A percentile compares a stretch with the other conserved stretches of the same genome.
Conservation (phyloP, 2,888 invertebrate species). For the Idaea straminata region DNA sequence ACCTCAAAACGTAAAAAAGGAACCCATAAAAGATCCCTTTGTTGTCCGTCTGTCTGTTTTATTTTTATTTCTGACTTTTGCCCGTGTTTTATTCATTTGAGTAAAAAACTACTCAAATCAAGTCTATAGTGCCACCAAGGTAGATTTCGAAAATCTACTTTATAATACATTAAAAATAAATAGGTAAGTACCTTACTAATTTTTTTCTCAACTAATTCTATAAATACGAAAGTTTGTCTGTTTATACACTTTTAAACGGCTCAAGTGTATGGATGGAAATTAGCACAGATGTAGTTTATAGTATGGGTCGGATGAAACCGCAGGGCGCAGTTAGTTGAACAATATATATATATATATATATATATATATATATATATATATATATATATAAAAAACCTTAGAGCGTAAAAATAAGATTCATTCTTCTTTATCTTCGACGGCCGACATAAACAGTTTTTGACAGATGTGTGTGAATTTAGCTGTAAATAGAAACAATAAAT, state of each 20-base stretch:
- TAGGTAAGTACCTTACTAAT: neutral
- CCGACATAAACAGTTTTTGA: slow-evolving; percentile 88
- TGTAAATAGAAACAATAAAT: slow-evolving; percentile 56
- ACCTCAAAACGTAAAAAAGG: no score
- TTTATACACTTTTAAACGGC: neutral
- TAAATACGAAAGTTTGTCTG: no score
- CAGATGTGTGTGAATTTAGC: slow-evolving; percentile 81
- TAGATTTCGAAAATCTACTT: no score
- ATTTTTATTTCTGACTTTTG: no score
- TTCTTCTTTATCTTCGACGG: slow-evolving; percentile 84
- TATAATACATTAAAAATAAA: no score
- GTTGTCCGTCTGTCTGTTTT: no score
- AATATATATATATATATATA: neutral
- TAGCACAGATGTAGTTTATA: neutral
- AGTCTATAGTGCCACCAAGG: neutral
- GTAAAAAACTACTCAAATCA: no score
- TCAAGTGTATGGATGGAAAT: neutral
- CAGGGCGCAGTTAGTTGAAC: neutral
- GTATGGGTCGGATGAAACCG: neutral
- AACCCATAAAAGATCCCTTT: no score
- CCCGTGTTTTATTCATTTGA: no score
- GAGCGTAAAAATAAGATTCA: slow-evolving; percentile 18
- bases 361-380: no score
- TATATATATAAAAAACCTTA: neutral
- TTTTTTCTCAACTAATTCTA: neutral